Evolutionary conservation across 2,888 invertebrate genomes (phyloP).

Genomic region (Lasioglossum malachurum): DNA sequence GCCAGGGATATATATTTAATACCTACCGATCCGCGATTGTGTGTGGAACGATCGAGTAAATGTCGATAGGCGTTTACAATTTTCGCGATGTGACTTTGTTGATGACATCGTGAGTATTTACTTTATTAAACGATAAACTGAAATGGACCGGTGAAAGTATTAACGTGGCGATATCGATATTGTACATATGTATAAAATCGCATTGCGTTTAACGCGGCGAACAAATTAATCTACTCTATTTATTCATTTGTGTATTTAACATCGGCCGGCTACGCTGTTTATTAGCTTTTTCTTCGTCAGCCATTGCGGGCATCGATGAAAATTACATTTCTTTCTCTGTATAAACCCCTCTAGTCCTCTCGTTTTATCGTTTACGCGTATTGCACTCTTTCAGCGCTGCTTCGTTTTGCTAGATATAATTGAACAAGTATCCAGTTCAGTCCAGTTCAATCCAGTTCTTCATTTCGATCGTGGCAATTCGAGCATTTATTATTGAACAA

Average conservation of each 20-base stretch:
- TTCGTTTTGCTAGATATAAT: not conserved
- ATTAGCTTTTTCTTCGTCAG: not conserved
- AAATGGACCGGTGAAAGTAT: conserved; percentile 35
- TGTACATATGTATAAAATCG: not conserved
- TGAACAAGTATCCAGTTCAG: not conserved
- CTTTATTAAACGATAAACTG: conserved; percentile 26
- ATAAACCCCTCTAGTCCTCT: too few species aligned
- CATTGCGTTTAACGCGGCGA: conserved; percentile 14
- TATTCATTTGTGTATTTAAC: conserved; percentile 3
- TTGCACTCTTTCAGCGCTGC: not conserved
- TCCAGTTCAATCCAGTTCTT: too few species aligned
- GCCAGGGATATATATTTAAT: not conserved
- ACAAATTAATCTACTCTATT: conserved; percentile 29
- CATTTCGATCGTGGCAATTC: not conserved
- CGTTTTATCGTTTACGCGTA: not conserved
- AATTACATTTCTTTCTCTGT: not conserved
- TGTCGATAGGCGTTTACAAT: conserved; percentile 26
- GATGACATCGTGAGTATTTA: conserved; percentile 33
- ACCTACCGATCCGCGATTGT: not conserved
- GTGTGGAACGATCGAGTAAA: not conserved
- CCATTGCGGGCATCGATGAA: not conserved
- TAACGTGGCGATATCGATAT: conserved; percentile 28
- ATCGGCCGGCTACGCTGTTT: not conserved
- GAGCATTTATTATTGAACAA: not conserved
- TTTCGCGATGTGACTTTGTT: conserved; percentile 20